Base-by-base conservation (phyloP, 2,888 invertebrate genomes). In the Eristalis intricaria region DNA sequence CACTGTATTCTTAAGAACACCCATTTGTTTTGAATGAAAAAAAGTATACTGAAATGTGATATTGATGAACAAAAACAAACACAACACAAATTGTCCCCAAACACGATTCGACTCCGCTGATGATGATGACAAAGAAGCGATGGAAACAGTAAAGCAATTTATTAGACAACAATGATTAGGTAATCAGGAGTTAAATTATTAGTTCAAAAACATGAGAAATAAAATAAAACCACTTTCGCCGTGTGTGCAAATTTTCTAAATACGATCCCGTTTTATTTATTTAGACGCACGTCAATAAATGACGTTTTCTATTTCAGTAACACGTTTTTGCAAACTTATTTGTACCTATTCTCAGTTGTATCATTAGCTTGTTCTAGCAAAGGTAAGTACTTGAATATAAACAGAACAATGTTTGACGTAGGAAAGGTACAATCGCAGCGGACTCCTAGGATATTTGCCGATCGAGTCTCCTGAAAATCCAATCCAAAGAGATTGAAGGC, bases 31-130 rank as follows among this genome's bases (percentile, higher is more conserved):
- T 40, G 26, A 78, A 70, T 22, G 56, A 74, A 73, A 80, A 32
- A 56, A 63, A 65, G 74, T 82, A 70, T 78, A 69, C 86, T 78
- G 63, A 86, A 82, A 86, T 82, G 83, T 86, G 86, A 86, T 86
- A 82, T 82, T 77, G 58, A 85, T 50, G 77, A 66, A 58, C 61
- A 74, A 82, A 76, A 64, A 74, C 40, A 73, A 61, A 66, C 38
- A 79, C 22, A 58, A 35, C 73, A 71, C 19, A 50, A 50, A 50
- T 50, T 50, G 50, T 50, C 50, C 38, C 80, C 63, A 35, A 38
- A 84, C 66, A 4, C 70, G n/a, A 50, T 69, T 69, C 58, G 60
- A 85, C 61, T 73, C 43, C 50, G 70, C 43, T 60, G 19, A 64
- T n/a, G 15, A 64, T n/a, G n/a, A 78, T 50, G 38, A 56, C 69